Conservation (phyloP, 92 coral and sea anemone genomes). For the Parazoanthus swiftii region DNA sequence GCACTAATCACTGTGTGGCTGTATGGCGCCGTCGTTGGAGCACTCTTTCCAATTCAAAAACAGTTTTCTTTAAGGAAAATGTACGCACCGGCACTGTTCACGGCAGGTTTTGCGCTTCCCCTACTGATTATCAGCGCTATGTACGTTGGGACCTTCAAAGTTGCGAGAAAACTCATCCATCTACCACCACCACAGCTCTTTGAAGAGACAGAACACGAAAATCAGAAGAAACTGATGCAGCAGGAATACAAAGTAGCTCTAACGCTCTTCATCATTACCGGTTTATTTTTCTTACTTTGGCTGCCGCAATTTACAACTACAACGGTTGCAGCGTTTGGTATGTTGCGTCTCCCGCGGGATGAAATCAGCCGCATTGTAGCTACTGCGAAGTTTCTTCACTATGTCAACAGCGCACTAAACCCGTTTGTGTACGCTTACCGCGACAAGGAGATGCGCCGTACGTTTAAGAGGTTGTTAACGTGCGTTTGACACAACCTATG, state of each 20-base stretch:
- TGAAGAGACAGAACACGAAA: background rate
- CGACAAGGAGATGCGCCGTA: constrained; percentile 21
- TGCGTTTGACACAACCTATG: background rate
- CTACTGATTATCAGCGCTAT: constrained; percentile 17
- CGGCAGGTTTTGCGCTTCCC: constrained; percentile 34
- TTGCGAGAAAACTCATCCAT: constrained; percentile 27
- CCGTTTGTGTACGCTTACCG: constrained; percentile 37
- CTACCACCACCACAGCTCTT: constrained; percentile 9
- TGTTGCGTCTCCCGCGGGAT: background rate
- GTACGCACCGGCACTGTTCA: constrained; percentile 25
- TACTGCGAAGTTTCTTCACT: constrained; percentile 30
- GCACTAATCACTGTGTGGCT: constrained; percentile 26
- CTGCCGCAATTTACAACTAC: constrained; percentile 33
- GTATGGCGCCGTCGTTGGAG: constrained; percentile 16
- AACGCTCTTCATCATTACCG: constrained; percentile 32
- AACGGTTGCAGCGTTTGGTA: constrained; percentile 16
- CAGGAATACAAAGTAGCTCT: constrained; percentile 26
- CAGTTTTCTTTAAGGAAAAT: background rate
- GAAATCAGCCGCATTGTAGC: constrained; percentile 10
- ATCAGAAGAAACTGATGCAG: background rate
- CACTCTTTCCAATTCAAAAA: constrained; percentile 17
- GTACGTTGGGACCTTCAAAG: constrained; percentile 32
- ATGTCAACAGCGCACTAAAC: constrained; percentile 31
- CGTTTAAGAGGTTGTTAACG: constrained; percentile 26
- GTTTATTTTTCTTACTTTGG: constrained; percentile 35